Evolutionary conservation across 2,888 invertebrate genomes (phyloP).

Genomic region (Habroteleia sp.): DNA sequence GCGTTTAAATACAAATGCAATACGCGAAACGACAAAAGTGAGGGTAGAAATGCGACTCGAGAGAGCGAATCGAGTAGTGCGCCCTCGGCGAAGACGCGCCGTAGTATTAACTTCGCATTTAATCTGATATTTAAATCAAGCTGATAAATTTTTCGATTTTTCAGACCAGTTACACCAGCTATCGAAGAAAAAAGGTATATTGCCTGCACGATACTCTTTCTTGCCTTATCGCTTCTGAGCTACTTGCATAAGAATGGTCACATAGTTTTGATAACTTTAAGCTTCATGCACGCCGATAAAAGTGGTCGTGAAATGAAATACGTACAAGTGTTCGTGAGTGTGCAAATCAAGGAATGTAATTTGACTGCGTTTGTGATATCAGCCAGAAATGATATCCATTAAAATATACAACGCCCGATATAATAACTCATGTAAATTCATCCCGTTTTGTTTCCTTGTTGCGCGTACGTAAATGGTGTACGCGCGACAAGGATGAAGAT

Average conservation of each 20-base stretch:
- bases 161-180: conserved; percentile 73
- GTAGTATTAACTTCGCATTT: conserved; percentile 42
- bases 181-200: conserved; percentile 72
- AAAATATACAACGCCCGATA: no score
- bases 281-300: conserved; percentile 58
- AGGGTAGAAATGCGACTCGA: not conserved
- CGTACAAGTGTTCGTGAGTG: conserved; percentile 13
- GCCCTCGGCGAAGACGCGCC: conserved; percentile 39
- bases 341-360: no score
- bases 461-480: no score
- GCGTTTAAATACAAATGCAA: conserved; percentile 14
- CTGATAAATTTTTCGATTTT: conserved; percentile 68
- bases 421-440: no score
- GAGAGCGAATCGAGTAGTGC: conserved; percentile 26
- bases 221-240: conserved; percentile 63
- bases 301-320: no score
- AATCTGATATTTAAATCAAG: conserved; percentile 39
- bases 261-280: conserved; percentile 58
- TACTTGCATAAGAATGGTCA: conserved; percentile 65
- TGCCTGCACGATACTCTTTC: conserved; percentile 69
- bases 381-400: no score
- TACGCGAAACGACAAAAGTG: not conserved
- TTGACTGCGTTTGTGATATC: no score
- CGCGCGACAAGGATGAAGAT: no score
- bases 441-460: no score